Percentiles rank a stretch among this genome's conserved stretches.
phyloP scores from a whole-genome alignment of 2,797 vertebrate species.

The Syngnathus rostellatus region DNA sequence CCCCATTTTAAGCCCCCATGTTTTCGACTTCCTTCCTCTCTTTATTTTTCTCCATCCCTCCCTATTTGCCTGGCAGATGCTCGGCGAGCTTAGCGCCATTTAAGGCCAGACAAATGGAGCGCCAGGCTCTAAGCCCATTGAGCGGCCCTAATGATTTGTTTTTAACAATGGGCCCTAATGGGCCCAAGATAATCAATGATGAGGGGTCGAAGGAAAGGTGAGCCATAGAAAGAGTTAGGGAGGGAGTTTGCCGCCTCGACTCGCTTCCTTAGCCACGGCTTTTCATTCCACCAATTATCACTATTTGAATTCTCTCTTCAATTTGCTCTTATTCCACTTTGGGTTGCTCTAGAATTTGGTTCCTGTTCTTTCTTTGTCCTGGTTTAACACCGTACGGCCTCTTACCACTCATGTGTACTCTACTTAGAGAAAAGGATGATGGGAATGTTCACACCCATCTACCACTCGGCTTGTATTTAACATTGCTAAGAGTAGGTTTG shows the following conservation, averaged over 20 bases:
- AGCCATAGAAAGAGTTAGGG: conserved; percentile 60
- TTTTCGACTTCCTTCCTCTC: conserved; percentile 25
- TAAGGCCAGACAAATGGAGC: conserved; percentile 88
- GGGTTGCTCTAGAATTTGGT: neutral
- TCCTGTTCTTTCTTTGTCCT: conserved; percentile 15
- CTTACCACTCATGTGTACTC: neutral
- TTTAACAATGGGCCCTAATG: conserved; percentile 96
- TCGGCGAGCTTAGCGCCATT: conserved; percentile 81
- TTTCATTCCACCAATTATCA: conserved; percentile 28
- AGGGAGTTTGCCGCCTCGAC: conserved; percentile 46
- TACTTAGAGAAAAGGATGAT: conserved; percentile 3
- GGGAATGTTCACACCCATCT: neutral
- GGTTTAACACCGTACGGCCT: neutral
- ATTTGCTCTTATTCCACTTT: conserved; percentile 6
- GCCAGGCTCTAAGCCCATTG: conserved; percentile 83
- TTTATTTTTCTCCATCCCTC: conserved; percentile 9
- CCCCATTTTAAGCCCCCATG: conserved; percentile 31
- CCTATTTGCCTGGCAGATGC: conserved; percentile 79
- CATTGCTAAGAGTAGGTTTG: conserved; percentile 1
- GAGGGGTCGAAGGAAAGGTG: conserved; percentile 86
- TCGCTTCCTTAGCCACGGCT: conserved; percentile 38
- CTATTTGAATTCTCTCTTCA: conserved; percentile 25
- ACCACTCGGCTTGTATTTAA: neutral
- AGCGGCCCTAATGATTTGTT: conserved; percentile 90
- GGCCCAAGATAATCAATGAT: conserved; percentile 93